These are phyloP conservation scores for Drosophila birchii DNA, from an alignment of 2,888 invertebrate species.

Conservation along the genomic window DNA sequence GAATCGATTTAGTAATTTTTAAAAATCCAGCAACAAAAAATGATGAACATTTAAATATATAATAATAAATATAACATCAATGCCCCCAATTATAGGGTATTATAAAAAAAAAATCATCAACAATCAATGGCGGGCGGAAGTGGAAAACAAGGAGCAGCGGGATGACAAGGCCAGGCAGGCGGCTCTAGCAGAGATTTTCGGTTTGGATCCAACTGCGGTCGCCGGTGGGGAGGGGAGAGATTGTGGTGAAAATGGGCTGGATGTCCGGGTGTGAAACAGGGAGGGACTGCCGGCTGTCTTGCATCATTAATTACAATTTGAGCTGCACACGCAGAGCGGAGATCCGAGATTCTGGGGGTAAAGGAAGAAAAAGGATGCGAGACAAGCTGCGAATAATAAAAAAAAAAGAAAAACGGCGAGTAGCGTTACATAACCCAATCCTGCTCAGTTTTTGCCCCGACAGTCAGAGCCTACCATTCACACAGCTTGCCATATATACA, in stretches of 20 bases:
- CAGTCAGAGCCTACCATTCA: slow-evolving; percentile 25
- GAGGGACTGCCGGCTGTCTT: slow-evolving; percentile 59
- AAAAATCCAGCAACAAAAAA: not conserved
- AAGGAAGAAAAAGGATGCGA: slow-evolving; percentile 6
- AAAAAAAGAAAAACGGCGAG: not conserved
- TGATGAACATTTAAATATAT: not conserved
- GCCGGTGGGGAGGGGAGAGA: slow-evolving; percentile 4
- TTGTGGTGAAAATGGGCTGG: slow-evolving; percentile 15
- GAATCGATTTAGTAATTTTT: too few species aligned
- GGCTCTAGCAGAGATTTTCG: slow-evolving; percentile 48
- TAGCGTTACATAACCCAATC: slow-evolving; percentile 44
- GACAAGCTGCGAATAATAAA: slow-evolving; percentile 38
- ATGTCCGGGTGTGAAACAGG: slow-evolving; percentile 18
- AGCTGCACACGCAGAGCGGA: slow-evolving; percentile 55
- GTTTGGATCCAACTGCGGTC: slow-evolving; percentile 47
- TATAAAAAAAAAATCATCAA: slow-evolving; percentile 12
- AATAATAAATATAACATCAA: too few species aligned
- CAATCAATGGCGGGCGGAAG: slow-evolving; percentile 14
- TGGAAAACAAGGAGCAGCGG: slow-evolving; percentile 21
- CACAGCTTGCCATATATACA: not conserved
- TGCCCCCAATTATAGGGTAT: slow-evolving; percentile 16
- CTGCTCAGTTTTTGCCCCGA: slow-evolving; percentile 25
- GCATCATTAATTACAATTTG: slow-evolving; percentile 80
- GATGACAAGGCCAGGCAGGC: slow-evolving; percentile 47
- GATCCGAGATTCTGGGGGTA: slow-evolving; percentile 25